Percentiles rank a stretch among this genome's conserved stretches.
phyloP scores from a whole-genome alignment of 2,888 invertebrate genomes.

The Trypoxylon attenuatum region DNA sequence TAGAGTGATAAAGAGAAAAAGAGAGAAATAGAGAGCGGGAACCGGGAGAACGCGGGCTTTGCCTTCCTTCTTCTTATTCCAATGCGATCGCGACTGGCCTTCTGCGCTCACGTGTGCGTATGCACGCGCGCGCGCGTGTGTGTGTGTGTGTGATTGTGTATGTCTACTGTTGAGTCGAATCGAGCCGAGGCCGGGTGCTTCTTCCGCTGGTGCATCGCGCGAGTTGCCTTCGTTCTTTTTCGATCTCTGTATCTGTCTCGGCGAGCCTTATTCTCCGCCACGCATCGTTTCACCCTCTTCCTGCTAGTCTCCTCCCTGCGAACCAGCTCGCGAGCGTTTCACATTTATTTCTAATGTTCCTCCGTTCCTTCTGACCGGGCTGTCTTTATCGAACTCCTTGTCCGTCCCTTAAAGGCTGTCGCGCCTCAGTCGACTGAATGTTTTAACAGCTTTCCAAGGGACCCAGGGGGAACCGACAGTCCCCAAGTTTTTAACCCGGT shows the following conservation, averaged over 20 bases:
- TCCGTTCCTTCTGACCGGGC: too few species aligned
- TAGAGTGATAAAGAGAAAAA: not conserved
- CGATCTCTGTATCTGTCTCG: constrained; percentile 40
- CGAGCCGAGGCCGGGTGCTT: not conserved
- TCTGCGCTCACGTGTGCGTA: too few species aligned
- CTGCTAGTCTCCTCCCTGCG: not conserved
- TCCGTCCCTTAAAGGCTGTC: too few species aligned
- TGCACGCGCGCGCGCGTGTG: too few species aligned
- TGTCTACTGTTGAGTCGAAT: too few species aligned
- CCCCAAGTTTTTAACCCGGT: too few species aligned
- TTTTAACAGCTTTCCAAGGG: too few species aligned
- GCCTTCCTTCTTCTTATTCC: not conserved
- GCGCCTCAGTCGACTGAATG: too few species aligned
- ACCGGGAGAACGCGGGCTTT: too few species aligned
- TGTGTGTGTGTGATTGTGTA: too few species aligned
- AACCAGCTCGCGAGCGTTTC: not conserved
- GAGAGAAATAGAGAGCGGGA: not conserved
- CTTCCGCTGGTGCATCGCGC: constrained; percentile 19
- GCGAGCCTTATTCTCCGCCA: constrained; percentile 1
- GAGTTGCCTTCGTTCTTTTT: constrained; percentile 30
- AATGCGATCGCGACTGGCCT: not conserved
- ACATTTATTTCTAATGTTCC: not conserved
- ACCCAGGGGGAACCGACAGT: too few species aligned
- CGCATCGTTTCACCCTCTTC: constrained; percentile 16
- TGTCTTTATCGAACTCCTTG: too few species aligned